phyloP scores from a whole-genome alignment of 1,140 invertebrate species.

The Colletes gigas region DNA sequence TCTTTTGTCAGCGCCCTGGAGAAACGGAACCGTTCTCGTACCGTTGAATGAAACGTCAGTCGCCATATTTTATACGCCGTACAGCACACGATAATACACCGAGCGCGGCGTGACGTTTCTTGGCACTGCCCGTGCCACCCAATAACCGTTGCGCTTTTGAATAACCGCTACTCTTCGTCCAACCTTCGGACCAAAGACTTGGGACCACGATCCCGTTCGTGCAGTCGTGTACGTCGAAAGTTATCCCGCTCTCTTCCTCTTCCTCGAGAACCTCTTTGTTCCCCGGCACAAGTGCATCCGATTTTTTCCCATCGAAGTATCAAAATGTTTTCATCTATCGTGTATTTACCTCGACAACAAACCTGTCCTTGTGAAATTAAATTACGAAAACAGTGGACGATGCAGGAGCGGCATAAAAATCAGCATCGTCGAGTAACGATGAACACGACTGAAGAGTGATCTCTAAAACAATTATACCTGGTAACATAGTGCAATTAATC shows the following conservation, averaged over 20 bases:
- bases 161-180: conserved; percentile 65
- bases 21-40: conserved; percentile 62
- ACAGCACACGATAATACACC: conserved; percentile 60
- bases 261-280: neutral
- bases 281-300: no score
- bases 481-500: no score
- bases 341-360: no score
- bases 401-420: no score
- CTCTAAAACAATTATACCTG: no score
- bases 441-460: no score
- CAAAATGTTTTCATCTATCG: no score
- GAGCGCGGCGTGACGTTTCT: conserved; percentile 58
- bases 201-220: conserved; percentile 50
- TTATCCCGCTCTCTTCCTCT: neutral
- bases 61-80: conserved; percentile 66
- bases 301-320: neutral
- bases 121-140: conserved; percentile 60
- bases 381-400: no score
- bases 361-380: no score
- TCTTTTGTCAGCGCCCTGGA: conserved; percentile 10
- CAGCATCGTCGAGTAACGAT: no score
- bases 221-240: conserved; percentile 22
- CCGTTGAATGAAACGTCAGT: conserved; percentile 65
- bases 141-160: conserved; percentile 59
- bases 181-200: conserved; percentile 66